phyloP scores from a whole-genome alignment of 2,888 invertebrate species.

The Harpagoxenus sublaevis region DNA sequence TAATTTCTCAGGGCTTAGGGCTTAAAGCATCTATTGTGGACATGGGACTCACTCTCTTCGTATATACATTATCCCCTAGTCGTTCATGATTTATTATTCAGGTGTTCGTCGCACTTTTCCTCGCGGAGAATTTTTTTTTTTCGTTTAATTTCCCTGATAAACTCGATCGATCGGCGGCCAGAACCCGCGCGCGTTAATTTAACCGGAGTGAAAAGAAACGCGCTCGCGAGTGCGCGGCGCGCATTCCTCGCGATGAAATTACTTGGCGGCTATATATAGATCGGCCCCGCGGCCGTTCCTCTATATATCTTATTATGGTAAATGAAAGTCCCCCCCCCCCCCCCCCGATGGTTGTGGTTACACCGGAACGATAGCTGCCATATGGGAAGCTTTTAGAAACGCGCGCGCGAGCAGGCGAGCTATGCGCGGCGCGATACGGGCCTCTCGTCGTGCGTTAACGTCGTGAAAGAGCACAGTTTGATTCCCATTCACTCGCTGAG shows the following conservation, averaged over 20 bases:
- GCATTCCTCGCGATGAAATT: conserved; percentile 41
- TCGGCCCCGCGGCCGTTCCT: conserved; percentile 19
- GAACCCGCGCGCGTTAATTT: background rate
- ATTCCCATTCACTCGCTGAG: conserved; percentile 43
- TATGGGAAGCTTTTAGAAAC: conserved; percentile 53
- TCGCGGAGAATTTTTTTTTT: background rate
- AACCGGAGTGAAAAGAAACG: conserved; percentile 1
- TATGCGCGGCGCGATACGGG: conserved; percentile 12
- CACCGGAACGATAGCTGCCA: conserved; percentile 35
- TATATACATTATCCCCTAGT: background rate
- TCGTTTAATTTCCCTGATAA: background rate
- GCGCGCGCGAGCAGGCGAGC: conserved; percentile 5
- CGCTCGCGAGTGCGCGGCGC: background rate
- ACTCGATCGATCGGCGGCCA: background rate
- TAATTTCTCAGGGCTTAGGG: too few species aligned
- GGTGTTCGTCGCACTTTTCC: background rate
- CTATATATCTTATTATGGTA: conserved; percentile 42
- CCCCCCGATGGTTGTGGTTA: background rate
- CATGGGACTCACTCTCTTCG: background rate
- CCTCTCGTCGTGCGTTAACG: background rate
- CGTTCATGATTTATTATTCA: background rate
- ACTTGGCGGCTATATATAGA: conserved; percentile 31
- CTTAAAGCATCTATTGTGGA: too few species aligned
- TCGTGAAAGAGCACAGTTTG: background rate
- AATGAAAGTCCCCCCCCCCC: conserved; percentile 53